These are phyloP conservation scores for Nebria ingens DNA, from an alignment of 1,140 invertebrate species.

Conservation along the genomic window DNA sequence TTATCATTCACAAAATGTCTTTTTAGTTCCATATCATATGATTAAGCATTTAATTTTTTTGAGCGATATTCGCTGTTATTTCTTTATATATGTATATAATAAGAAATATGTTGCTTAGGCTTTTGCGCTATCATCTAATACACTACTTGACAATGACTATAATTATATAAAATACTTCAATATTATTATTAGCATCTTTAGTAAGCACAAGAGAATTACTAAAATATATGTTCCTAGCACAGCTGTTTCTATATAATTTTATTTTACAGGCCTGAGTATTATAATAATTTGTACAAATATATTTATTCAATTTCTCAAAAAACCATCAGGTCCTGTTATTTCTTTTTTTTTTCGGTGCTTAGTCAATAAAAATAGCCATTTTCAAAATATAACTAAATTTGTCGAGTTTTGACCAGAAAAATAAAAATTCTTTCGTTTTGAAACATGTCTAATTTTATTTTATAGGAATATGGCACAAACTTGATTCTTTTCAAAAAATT, in stretches of 20 bases:
- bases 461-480: too few species aligned
- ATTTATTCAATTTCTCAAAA: not conserved
- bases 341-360: not conserved
- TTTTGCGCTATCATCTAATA: not conserved
- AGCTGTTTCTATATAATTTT: constrained; percentile 3
- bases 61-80: not conserved
- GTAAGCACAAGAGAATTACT: constrained; percentile 5
- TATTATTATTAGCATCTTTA: not conserved
- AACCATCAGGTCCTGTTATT: not conserved
- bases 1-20: not conserved
- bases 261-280: constrained; percentile 6
- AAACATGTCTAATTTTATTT: too few species aligned
- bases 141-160: constrained; percentile 3
- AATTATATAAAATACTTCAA: constrained; percentile 9
- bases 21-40: not conserved
- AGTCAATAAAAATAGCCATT: not conserved
- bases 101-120: not conserved
- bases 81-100: not conserved
- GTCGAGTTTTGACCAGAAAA: too few species aligned
- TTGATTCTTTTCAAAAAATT: too few species aligned
- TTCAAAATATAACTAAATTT: not conserved
- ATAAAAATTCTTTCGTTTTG: too few species aligned
- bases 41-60: too few species aligned
- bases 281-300: constrained; percentile 5
- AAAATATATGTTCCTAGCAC: constrained; percentile 7